Conservation (phyloP, 2,113 vertebrate genomes). For the Seriola aureovittata region DNA sequence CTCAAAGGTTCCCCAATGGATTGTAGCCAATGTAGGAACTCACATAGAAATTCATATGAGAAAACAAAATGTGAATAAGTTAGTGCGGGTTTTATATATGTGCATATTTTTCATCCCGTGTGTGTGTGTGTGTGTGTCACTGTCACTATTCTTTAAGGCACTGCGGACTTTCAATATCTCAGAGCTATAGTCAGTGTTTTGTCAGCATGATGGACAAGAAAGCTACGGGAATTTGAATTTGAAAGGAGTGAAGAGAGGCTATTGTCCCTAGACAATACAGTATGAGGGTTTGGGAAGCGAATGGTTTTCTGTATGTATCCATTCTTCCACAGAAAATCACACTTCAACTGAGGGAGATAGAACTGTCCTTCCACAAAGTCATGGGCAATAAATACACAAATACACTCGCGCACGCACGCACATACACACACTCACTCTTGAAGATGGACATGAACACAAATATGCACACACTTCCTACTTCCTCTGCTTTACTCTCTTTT, state of each 20-base stretch:
- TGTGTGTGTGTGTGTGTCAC: neutral
- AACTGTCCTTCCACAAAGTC: constrained; percentile 69
- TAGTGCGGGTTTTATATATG: neutral
- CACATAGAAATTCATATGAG: constrained; percentile 14
- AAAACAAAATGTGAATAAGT: constrained; percentile 17
- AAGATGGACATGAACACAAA: constrained; percentile 18
- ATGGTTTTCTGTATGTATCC: constrained; percentile 43
- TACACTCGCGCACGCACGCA: neutral
- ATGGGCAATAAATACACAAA: constrained; percentile 43
- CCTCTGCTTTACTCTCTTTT: constrained; percentile 34
- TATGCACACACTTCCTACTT: constrained; percentile 5
- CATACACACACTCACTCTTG: neutral
- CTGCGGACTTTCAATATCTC: constrained; percentile 31
- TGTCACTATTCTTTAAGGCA: constrained; percentile 15
- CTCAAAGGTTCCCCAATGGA: constrained; percentile 12
- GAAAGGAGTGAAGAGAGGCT: constrained; percentile 44
- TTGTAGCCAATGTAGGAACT: neutral
- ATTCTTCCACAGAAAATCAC: constrained; percentile 50
- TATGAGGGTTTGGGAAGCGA: constrained; percentile 45
- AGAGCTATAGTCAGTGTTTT: constrained; percentile 41
- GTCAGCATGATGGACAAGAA: constrained; percentile 52
- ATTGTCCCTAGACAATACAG: constrained; percentile 62
- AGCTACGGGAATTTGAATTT: constrained; percentile 66
- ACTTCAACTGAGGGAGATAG: constrained; percentile 40
- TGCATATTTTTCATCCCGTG: neutral